Evolutionary conservation across 2,888 invertebrate species (phyloP).

Genomic region (Oxycera nigricornis): DNA sequence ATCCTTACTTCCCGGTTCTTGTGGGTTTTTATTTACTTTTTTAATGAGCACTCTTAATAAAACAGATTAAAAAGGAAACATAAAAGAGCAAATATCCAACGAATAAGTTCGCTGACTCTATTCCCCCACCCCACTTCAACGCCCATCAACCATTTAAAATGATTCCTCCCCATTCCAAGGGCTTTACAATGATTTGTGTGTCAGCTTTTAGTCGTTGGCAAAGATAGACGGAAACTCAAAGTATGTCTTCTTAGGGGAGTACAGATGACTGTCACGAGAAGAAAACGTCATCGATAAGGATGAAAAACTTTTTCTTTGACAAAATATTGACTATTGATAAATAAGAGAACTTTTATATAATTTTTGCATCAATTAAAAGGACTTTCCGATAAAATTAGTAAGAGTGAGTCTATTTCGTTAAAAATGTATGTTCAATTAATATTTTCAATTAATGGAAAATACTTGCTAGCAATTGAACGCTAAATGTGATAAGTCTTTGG

Average conservation of each 20-base stretch:
- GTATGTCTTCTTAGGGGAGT: constrained; percentile 1
- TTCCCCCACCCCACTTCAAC: background rate
- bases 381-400: constrained; percentile 38
- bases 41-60: constrained; percentile 47
- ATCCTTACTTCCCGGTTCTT: background rate
- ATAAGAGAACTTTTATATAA: constrained; percentile 31
- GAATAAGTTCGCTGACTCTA: constrained; percentile 20
- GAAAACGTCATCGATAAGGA: constrained; percentile 12
- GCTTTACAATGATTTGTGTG: constrained; percentile 17
- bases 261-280: background rate
- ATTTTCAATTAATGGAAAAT: constrained; percentile 45
- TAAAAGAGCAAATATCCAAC: constrained; percentile 46
- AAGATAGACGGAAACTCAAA: constrained; percentile 8
- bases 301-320: constrained; percentile 45
- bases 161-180: background rate
- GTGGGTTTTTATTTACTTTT: constrained; percentile 45
- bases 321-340: constrained; percentile 41
- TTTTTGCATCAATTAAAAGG: constrained; percentile 43
- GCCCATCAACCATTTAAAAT: background rate
- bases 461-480: constrained; percentile 17
- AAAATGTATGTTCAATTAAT: constrained; percentile 47
- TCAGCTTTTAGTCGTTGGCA: constrained; percentile 14
- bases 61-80: constrained; percentile 47
- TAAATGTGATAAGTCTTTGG: background rate
- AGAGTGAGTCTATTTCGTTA: constrained; percentile 41